These are phyloP conservation scores for Galerucella calmariensis DNA, from an alignment of 2,888 invertebrate species.

Conservation along the genomic window DNA sequence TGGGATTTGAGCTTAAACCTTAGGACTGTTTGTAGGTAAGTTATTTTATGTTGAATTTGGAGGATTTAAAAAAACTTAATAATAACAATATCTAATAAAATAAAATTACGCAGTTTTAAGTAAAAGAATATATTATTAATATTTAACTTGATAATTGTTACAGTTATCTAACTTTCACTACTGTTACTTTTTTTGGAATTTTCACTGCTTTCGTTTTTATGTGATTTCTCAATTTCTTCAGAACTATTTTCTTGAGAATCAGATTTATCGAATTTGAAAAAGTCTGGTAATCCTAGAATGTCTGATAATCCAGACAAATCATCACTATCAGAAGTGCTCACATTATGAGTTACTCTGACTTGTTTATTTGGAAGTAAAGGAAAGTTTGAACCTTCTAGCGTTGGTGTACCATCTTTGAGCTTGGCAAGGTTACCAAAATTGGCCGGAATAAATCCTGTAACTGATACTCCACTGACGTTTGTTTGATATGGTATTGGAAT, in stretches of 20 bases:
- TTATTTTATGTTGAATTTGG: too few relatives aligned
- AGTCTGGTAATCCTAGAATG: slow-evolving; percentile 48
- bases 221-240: background rate
- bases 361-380: slow-evolving; percentile 57
- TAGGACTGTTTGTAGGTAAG: too few relatives aligned
- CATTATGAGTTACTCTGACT: slow-evolving; percentile 57
- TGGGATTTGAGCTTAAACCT: too few relatives aligned
- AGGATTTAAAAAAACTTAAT: too few relatives aligned
- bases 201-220: background rate
- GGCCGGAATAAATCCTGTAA: slow-evolving; percentile 63
- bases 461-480: slow-evolving; percentile 67
- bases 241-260: slow-evolving; percentile 5
- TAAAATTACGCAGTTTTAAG: too few relatives aligned
- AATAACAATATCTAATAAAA: too few relatives aligned
- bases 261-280: background rate
- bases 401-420: slow-evolving; percentile 39
- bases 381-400: slow-evolving; percentile 38
- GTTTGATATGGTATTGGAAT: slow-evolving; percentile 69
- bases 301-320: slow-evolving; percentile 52
- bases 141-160: too few relatives aligned
- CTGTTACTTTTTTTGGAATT: background rate
- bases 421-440: slow-evolving; percentile 44
- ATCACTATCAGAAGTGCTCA: slow-evolving; percentile 55
- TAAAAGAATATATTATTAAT: background rate
- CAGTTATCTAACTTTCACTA: background rate